Evolutionary conservation across 2,888 invertebrate species (phyloP), one percentile per base, ranked within the genome.

Genomic region (Galeruca laticollis): DNA sequence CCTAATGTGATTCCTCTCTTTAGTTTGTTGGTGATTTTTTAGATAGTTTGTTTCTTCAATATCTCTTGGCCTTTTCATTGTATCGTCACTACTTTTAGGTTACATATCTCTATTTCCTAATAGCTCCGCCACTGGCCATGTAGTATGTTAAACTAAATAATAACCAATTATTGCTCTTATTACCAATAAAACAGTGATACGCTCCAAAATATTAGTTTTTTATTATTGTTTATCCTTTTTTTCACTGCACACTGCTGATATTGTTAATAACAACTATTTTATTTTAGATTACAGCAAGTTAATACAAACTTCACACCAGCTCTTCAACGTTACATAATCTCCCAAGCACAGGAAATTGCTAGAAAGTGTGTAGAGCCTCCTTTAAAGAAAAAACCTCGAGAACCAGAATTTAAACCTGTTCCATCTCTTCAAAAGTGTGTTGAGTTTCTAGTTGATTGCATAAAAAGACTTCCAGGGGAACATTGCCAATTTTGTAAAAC

Each of bases 331-430:
- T 91, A 89, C 81, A 88, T 93, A 73, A 82, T 88, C 69, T 91
- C 88, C 0, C 92, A 93, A 82, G 89, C 90, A 0, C 88, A 87
- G 59, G 93, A 93, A 85, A 89, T 92, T 69, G 90, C 90, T 0
- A 87, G 93, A 51, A 88, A 87, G 80, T 92, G 92, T 83, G 90
- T 91, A 0, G 91, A 93, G 79, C 89, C 92, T 4, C 92, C 93
- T 0, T 75, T 91, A 6, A 89, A 87, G 71, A 87, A 87, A 66
- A 86, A 87, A 70, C 79, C 81, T 40, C 87, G 87, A 74, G 87
- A 87, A 70, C 87, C 88, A 2, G 86, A 87, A 15, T 93, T 93
- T 82, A 84, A 87, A 69, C 89, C 90, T 0, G 86, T 85, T 43
- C 90, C 91, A 0, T 92, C 92, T 13, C 82, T 93, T 49, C 86